These are phyloP conservation scores for Parapristionchus giblindavisi DNA, from an alignment of 2,888 invertebrate species.

Conservation along the genomic window DNA sequence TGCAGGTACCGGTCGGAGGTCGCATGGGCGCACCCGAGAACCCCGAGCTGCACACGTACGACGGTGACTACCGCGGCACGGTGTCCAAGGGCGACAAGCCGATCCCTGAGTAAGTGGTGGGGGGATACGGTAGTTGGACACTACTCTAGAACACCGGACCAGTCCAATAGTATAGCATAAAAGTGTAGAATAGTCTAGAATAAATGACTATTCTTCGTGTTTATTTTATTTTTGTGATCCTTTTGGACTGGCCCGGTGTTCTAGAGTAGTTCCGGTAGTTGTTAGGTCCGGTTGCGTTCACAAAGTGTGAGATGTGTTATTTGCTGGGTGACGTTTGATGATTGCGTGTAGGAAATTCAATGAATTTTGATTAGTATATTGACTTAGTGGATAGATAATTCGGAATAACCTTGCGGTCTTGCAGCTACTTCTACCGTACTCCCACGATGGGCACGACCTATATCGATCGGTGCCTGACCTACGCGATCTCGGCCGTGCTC, in stretches of 20 bases:
- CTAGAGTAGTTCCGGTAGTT: too few relatives aligned
- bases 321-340: too few relatives aligned
- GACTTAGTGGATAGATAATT: not conserved
- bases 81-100: conserved; percentile 59
- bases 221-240: too few relatives aligned
- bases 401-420: conserved; percentile 7
- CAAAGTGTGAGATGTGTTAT: too few relatives aligned
- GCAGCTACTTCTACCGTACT: conserved; percentile 63
- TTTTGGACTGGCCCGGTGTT: too few relatives aligned
- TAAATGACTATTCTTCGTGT: too few relatives aligned
- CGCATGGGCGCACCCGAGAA: conserved; percentile 61
- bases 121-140: not conserved
- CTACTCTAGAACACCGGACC: too few relatives aligned
- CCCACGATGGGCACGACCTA: conserved; percentile 61
- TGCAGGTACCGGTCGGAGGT: conserved; percentile 58
- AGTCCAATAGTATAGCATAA: too few relatives aligned
- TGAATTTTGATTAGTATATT: not conserved
- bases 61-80: conserved; percentile 59
- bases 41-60: conserved; percentile 63
- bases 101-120: conserved; percentile 56
- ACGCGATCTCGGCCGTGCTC: conserved; percentile 57
- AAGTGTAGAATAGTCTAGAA: too few relatives aligned
- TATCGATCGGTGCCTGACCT: conserved; percentile 59
- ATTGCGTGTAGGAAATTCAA: not conserved
- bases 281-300: too few relatives aligned